Conservation (phyloP, 1,140 invertebrate species). For the Dufourea novaeangliae region DNA sequence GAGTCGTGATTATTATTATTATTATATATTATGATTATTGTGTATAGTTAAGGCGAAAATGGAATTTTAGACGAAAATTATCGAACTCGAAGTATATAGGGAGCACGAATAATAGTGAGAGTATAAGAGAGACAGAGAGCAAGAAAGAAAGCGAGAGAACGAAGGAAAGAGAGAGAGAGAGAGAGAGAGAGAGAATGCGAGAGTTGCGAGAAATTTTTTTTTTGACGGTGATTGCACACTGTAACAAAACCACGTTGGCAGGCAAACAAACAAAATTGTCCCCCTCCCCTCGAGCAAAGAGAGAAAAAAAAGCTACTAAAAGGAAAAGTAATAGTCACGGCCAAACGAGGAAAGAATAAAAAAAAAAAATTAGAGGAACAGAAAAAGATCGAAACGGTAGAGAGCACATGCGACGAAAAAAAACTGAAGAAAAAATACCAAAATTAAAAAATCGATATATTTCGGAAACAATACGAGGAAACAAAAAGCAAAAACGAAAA, state of each 20-base stretch:
- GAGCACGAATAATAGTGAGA: constrained; percentile 54
- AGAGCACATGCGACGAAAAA: constrained; percentile 40
- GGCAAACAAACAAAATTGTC: constrained; percentile 47
- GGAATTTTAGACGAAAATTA: constrained; percentile 78
- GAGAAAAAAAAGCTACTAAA: constrained; percentile 5
- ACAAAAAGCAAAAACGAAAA: background rate
- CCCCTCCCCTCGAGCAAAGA: constrained; percentile 69
- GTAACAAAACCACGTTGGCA: constrained; percentile 73
- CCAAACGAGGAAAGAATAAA: constrained; percentile 23
- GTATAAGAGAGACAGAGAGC: constrained; percentile 36
- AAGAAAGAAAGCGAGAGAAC: constrained; percentile 25
- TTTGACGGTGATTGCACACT: constrained; percentile 79
- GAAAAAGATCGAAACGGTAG: constrained; percentile 7
- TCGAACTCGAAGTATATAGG: constrained; percentile 67
- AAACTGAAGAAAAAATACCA: background rate
- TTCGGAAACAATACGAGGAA: constrained; percentile 36
- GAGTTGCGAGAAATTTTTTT: constrained; percentile 60
- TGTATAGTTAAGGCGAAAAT: constrained; percentile 80
- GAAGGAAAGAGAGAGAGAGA: constrained; percentile 47
- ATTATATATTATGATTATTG: constrained; percentile 73
- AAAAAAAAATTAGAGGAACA: background rate
- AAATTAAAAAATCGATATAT: background rate
- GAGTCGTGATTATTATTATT: constrained; percentile 79
- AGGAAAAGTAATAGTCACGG: too few species aligned
- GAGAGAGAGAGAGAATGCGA: constrained; percentile 48